Percentiles rank a stretch among this genome's conserved stretches.
These are phyloP conservation scores for Eilema sororculum DNA, from an alignment of 2,888 invertebrate genomes.

Conservation along the genomic window DNA sequence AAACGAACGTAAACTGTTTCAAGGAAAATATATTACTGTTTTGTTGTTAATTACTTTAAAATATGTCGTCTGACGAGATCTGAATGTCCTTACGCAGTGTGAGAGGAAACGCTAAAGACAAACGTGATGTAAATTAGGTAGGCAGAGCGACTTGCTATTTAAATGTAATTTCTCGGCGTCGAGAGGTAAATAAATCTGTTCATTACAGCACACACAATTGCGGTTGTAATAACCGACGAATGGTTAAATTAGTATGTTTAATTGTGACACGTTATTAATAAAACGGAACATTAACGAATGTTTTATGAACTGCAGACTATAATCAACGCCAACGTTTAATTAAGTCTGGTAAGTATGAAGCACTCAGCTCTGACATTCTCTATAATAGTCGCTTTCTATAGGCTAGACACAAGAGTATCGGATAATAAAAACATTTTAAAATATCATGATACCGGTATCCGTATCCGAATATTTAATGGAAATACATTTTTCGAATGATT, in stretches of 20 bases:
- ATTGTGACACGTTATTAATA: slow-evolving; percentile 34
- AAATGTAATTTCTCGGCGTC: slow-evolving; percentile 17
- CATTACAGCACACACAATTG: slow-evolving; percentile 23
- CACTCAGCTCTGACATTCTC: slow-evolving; percentile 12
- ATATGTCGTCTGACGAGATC: slow-evolving; percentile 14
- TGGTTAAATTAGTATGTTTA: slow-evolving; percentile 23
- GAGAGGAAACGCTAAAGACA: slow-evolving; percentile 23
- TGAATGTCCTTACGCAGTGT: slow-evolving; percentile 17
- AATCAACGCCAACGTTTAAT: slow-evolving; percentile 30
- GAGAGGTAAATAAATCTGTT: slow-evolving; percentile 24
- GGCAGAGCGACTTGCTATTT: slow-evolving; percentile 19
- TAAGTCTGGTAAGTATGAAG: slow-evolving; percentile 31
- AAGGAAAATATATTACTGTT: slow-evolving; percentile 24
- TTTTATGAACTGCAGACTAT: slow-evolving; percentile 29
- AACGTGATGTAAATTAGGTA: slow-evolving; percentile 23
- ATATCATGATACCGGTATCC: slow-evolving; percentile 10
- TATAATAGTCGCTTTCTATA: slow-evolving; percentile 31
- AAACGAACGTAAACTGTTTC: slow-evolving; percentile 22
- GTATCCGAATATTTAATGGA: slow-evolving; percentile 7
- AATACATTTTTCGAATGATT: slow-evolving; percentile 10
- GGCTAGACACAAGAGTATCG: slow-evolving; percentile 14
- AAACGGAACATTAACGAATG: slow-evolving; percentile 25
- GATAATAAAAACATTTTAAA: slow-evolving; percentile 13
- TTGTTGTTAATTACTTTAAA: slow-evolving; percentile 23
- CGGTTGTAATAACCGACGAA: slow-evolving; percentile 26